Evolutionary conservation across 2,113 vertebrate species (phyloP).

Genomic region (Alosa alosa): DNA sequence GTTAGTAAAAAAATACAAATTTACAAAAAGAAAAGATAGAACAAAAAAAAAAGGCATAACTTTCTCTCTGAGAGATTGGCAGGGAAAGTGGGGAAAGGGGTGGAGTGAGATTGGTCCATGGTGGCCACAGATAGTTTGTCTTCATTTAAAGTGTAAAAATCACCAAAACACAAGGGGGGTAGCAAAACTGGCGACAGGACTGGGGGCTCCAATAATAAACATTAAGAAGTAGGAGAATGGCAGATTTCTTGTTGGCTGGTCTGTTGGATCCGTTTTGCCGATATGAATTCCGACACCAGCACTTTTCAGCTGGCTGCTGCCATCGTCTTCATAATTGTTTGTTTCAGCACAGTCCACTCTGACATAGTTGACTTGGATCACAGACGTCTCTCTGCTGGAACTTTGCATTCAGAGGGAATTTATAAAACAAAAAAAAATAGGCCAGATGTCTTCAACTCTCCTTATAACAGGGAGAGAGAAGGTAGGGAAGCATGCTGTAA

Average conservation of each 20-base stretch:
- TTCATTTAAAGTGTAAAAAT: constrained; percentile 20
- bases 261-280: background rate
- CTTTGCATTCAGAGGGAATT: background rate
- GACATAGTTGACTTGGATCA: background rate
- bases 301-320: background rate
- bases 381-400: background rate
- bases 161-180: background rate
- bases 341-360: background rate
- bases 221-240: background rate
- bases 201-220: constrained; percentile 7
- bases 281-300: background rate
- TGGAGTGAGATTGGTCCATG: constrained; percentile 26
- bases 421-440: background rate
- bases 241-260: constrained; percentile 10
- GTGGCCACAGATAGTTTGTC: background rate
- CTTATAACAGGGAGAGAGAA: no score
- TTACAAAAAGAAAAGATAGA: constrained; percentile 30
- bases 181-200: background rate
- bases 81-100: background rate
- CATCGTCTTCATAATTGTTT: constrained; percentile 7
- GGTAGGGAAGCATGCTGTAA: background rate
- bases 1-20: constrained; percentile 58
- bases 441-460: no score
- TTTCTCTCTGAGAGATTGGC: constrained; percentile 46
- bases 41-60: constrained; percentile 55